Evolutionary conservation across 1,140 invertebrate genomes (phyloP), one percentile per base, ranked within the genome.

Genomic region (Aphidius ervi): DNA sequence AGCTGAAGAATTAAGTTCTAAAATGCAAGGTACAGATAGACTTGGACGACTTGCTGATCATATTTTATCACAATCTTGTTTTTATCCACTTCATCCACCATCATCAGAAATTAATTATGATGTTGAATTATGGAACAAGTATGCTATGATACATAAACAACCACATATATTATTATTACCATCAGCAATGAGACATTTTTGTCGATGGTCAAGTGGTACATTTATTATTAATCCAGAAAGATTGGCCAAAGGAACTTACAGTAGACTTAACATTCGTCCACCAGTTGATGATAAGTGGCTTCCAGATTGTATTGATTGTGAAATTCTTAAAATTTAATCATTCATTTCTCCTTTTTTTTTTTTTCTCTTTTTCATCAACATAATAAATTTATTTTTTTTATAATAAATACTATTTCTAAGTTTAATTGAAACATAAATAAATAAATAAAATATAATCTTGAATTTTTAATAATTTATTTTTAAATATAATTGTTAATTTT

Each of bases 131-230:
- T 89, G 87, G 78, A 84, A 88, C 46, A 82, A 85, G 63, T 83
- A 87, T 72, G 85, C 84, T 9, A 82, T 84, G 57, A 81, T 93
- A 59, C 78, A 87, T 9, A 74, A 81, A 53, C 86, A 86, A 52
- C 94, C 94, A 2, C 92, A 97, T 72, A 65, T 97, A 7, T 75
- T 97, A 2, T 76, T 97, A 48, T 71, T 93, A 63, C 93, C 94
- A 4, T 95, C 93, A 8, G 88, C 92, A 71, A 85, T 95, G 58
- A 83, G 87, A 74, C 85, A 88, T 72, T 96, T 95, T 75, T 83
- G 90, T 48, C 93, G 92, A 87, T 77, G 88, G 61, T 82, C 92
- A 10, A 84, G 88, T 64, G 88, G 86, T 5, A 91, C 88, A 66
- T 76, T 93, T 23, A 86, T 91, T 7, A 76, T 97, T 5, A 97